phyloP scores from a whole-genome alignment of 2,797 vertebrate genomes.

The Takifugu rubripes region DNA sequence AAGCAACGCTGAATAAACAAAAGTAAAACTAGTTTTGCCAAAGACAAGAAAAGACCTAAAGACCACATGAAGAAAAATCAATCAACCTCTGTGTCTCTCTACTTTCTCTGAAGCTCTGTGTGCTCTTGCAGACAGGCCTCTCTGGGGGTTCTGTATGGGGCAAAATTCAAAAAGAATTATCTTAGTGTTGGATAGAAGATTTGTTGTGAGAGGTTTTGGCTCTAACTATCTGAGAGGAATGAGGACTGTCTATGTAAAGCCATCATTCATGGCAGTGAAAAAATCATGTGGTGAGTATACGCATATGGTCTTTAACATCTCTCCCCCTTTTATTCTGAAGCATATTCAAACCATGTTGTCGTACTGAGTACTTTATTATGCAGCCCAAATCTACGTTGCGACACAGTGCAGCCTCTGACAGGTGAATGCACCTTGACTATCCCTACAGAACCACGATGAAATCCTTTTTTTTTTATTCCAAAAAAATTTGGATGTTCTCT shows the following conservation, averaged over 20 bases:
- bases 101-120: conserved; percentile 24
- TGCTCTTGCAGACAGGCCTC: conserved; percentile 36
- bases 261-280: conserved; percentile 71
- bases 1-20: conserved; percentile 30
- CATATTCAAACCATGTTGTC: conserved; percentile 71
- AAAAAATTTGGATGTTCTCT: conserved; percentile 1
- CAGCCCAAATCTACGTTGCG: conserved; percentile 28
- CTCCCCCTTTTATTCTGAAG: conserved; percentile 62
- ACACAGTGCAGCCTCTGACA: conserved; percentile 17
- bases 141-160: conserved; percentile 41
- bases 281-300: conserved; percentile 73
- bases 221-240: conserved; percentile 44
- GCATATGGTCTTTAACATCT: conserved; percentile 65
- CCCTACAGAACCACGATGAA: conserved; percentile 37
- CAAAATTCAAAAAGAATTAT: conserved; percentile 46
- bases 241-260: conserved; percentile 58
- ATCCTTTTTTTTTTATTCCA: conserved; percentile 3
- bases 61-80: conserved; percentile 73
- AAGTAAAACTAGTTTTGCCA: conserved; percentile 51
- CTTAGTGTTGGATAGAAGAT: conserved; percentile 48
- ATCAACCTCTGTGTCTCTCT: conserved; percentile 38
- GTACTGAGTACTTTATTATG: conserved; percentile 69
- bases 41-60: conserved; percentile 46
- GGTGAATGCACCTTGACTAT: conserved; percentile 46
- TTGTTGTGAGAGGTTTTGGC: conserved; percentile 60